Evolutionary conservation across 2,888 invertebrate genomes (phyloP).

Genomic region (Nomada lathburiana): DNA sequence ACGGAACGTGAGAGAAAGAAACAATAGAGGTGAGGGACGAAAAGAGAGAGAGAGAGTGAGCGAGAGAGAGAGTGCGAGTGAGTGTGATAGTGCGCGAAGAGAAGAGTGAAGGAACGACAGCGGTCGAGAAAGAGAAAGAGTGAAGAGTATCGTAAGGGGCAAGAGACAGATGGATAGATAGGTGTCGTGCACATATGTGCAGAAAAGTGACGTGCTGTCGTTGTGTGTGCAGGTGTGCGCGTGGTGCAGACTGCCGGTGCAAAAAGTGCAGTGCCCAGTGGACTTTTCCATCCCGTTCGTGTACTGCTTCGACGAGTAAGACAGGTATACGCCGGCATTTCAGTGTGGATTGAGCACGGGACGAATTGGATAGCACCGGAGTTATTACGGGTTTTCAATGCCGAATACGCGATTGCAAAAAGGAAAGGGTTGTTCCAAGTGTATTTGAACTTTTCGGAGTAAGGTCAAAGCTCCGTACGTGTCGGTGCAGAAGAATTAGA

Average conservation of each 20-base stretch:
- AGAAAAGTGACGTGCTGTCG: conserved; percentile 49
- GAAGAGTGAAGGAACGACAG: conserved; percentile 31
- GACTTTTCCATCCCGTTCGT: conserved; percentile 72
- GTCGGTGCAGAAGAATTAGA: not conserved
- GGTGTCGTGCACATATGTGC: conserved; percentile 64
- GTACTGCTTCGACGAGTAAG: conserved; percentile 56
- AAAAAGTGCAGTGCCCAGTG: conserved; percentile 72
- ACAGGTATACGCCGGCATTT: conserved; percentile 61
- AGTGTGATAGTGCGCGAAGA: conserved; percentile 2
- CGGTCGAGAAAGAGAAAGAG: conserved; percentile 25
- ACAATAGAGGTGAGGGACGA: conserved; percentile 28
- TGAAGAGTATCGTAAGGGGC: conserved; percentile 10
- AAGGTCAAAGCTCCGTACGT: not conserved
- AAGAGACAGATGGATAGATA: conserved; percentile 53
- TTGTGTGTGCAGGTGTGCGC: conserved; percentile 67
- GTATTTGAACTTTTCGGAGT: not conserved
- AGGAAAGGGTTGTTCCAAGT: not conserved
- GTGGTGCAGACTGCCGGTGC: conserved; percentile 66
- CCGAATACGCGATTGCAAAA: not conserved
- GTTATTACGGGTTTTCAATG: not conserved
- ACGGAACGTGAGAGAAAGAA: conserved; percentile 32
- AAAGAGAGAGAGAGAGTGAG: conserved; percentile 16
- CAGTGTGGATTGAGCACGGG: conserved; percentile 41
- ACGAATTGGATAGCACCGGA: conserved; percentile 33
- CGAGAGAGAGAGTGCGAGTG: conserved; percentile 14